Evolutionary conservation across 2,888 invertebrate species (phyloP), one percentile per base, ranked within the genome.

Genomic region (Latheticus oryzae): DNA sequence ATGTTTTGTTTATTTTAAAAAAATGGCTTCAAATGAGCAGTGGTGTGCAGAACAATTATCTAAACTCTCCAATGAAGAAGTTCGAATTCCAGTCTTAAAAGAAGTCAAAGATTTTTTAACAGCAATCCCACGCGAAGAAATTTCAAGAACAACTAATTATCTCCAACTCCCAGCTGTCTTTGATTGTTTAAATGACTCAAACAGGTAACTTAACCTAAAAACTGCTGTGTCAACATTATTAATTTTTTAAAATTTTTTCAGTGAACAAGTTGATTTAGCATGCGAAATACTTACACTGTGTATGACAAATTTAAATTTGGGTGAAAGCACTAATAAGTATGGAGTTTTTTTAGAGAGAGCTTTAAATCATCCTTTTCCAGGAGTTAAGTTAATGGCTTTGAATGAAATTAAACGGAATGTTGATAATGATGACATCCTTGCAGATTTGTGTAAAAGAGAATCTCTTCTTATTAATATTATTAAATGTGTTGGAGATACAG

Each of bases 211-310:
- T 65, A 72, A 66, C 61, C 60, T 65, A 42, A 62, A 67, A 68
- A 68, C 12, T 66, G 67, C 66, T 67, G 38, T 47, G 65, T 68
- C 48, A 61, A 60, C 35, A 32, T 42, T 28, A 47, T 38, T 3
- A 24, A 24, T 51, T n/a, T n/a, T n/a, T n/a, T n/a, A n/a, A n/a
- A 24, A 24, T 56, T 30, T 56, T 73, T 72, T 40, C 69, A 86
- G 87, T 61, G 80, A 84, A 55, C 84, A 87, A 69, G 78, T 85
- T 2, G 82, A 84, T 64, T 69, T 87, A 52, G 84, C 87, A 9
- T 86, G 86, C 71, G 87, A 88, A 68, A 84, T 90, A 2, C 76
- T 90, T 23, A 80, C 83, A 30, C 76, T 83, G 56, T 84, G 88
- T 68, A 83, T 92, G 74, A 81, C 84, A 5, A 85, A 85, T 65